Base-by-base conservation (phyloP, 2,888 invertebrate species). In the Flexamia atlantica region DNA sequence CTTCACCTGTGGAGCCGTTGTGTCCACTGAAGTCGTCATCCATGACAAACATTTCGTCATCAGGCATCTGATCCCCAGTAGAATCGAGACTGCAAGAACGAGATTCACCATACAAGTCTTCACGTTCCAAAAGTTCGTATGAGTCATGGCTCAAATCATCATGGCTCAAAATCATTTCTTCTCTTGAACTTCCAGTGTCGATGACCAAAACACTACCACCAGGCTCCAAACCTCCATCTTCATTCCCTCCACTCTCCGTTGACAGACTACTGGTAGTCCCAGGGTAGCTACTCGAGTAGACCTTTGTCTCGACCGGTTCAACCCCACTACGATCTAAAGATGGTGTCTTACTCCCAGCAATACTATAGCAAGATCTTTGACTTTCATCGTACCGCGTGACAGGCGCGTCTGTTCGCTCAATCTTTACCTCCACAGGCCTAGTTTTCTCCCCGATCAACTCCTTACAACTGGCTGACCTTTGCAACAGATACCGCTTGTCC, bases 71-170 rank as follows among this genome's bases (percentile, higher is more conserved):
- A 90, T 95, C 95, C 85, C 87, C 88, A n/a, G 95, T 95, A 1
- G 95, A 95, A 90, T 95, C 95, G 84, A 95, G 91, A 86, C 95
- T 95, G 89, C 95, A 95, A 81, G 95, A 95, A 87, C 95, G 92
- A 40, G 85, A 76, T 20, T 83, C 84, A 40, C 50, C 85, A 76
- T 84, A 84, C 14, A 84, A 46, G 23, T 74, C 83, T 82, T 87
- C 87, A 14, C 86, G 82, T 80, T 97, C 96, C 85, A 97, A 91
- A 30, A 97, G 90, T 89, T 97, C 97, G 90, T 97, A 97, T 88
- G 96, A 97, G 90, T 97, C 97, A 90, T 97, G 97, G 42, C 97
- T 96, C 40, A 97, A 91, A 90, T 97, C 97, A 89, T 97, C 97
- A 89, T 96, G 96, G 12, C 96, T 96, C 25, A 87, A 83, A 28